Evolutionary conservation across 2,797 vertebrate genomes (phyloP), one percentile per base, ranked within the genome.

Genomic region (Alcedo atthis): DNA sequence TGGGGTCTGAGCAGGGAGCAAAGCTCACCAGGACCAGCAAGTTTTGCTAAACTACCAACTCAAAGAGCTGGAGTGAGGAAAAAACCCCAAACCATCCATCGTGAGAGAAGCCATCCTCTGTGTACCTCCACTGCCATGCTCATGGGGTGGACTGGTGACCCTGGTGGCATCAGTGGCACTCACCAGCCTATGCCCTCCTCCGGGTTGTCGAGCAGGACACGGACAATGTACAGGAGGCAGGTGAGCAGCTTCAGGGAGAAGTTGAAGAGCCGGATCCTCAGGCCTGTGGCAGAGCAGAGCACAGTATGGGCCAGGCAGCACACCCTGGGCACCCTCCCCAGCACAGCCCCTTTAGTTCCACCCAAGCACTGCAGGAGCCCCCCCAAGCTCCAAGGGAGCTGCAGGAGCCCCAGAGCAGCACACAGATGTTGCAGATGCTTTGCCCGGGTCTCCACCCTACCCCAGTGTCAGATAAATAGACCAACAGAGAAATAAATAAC

Each of bases 191-290:
- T 97, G n/a, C 96, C 97, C 96, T 98, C 98, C 68, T 93, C 96
- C 0, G 98, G 98, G 93, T 99, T 98, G 48, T 99, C 99, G 0
- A 99, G 98, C 95, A 99, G 98, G 49, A 99, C 99, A 0, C 99
- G 98, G 21, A 99, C 98, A 11, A 99, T 99, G 96, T 99, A 99
- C 22, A 99, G 98, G 74, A 99, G 98, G 66, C 99, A 99, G 51
- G 99, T 99, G 71, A 99, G 98, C 82, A 99, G 98, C 98, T 99
- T 99, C 97, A 99, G 98, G 5, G 98, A 99, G 97, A 99, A 99
- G 97, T 99, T 99, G 97, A 99, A 99, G 70, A 99, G 98, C 28
- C 99, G 98, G 75, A 99, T 99, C 96, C 99, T 97, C 83, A 99
- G 98, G 95, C 99, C 99, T 99, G 86, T 0, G 4, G 28, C 1